Percentiles rank a stretch among this genome's conserved stretches.
These are phyloP conservation scores for Rhagoletis pomonella DNA, from an alignment of 1,140 invertebrate genomes.

Conservation along the genomic window DNA sequence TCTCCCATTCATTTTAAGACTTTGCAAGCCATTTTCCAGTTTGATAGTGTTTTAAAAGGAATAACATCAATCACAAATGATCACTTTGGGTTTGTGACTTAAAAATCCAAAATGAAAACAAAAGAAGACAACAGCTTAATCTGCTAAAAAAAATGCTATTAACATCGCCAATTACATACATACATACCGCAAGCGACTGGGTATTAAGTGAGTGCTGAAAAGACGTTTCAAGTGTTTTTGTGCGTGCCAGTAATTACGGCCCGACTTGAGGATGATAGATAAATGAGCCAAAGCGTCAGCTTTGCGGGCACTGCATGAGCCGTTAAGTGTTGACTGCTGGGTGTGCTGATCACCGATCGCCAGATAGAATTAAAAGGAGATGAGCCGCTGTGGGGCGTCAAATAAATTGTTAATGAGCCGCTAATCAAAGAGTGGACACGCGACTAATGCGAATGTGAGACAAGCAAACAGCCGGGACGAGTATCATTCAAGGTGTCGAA, in stretches of 20 bases:
- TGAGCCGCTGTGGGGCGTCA: conserved; percentile 16
- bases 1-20: no score
- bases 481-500: conserved; percentile 9
- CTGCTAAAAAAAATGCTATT: not conserved
- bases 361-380: conserved; percentile 8
- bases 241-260: conserved; percentile 45
- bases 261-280: conserved; percentile 32
- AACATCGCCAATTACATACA: not conserved
- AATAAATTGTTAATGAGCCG: conserved; percentile 53
- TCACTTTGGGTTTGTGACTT: no score
- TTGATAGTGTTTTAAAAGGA: no score
- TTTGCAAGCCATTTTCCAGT: no score
- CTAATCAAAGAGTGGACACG: conserved; percentile 53
- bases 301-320: conserved; percentile 1
- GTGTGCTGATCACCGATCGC: not conserved
- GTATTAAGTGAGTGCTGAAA: conserved; percentile 2
- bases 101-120: not conserved
- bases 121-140: not conserved
- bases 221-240: not conserved
- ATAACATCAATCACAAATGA: no score
- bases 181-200: not conserved
- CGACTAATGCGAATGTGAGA: not conserved
- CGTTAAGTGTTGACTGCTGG: not conserved
- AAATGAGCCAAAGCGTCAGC: conserved; percentile 2
- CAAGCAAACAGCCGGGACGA: not conserved